Percentiles rank a stretch among this genome's conserved stretches.
These are phyloP conservation scores for Spodoptera picta DNA, from an alignment of 2,888 invertebrate species.

Conservation along the genomic window DNA sequence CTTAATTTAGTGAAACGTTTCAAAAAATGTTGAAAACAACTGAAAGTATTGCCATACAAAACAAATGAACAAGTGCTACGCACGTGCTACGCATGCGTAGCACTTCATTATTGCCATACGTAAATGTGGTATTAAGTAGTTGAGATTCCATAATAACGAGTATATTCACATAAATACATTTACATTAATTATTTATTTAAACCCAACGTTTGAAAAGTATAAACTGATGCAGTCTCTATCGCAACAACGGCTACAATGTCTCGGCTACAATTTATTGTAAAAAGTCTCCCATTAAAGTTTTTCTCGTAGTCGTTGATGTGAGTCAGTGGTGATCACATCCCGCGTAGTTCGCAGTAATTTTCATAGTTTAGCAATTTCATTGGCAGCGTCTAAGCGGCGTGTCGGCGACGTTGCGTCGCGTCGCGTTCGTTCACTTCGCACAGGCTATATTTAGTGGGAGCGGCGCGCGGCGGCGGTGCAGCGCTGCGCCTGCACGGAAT, in stretches of 20 bases:
- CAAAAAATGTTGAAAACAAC: background rate
- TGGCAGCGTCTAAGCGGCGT: constrained; percentile 53
- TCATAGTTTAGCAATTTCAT: constrained; percentile 57
- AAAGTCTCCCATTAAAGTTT: constrained; percentile 34
- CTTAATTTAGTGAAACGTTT: constrained; percentile 13
- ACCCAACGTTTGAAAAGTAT: background rate
- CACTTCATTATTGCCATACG: constrained; percentile 1
- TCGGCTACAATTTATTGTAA: constrained; percentile 21
- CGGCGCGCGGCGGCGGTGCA: constrained; percentile 59
- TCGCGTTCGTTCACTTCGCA: constrained; percentile 84
- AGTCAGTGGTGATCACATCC: constrained; percentile 27
- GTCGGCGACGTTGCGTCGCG: constrained; percentile 55
- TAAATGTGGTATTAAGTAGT: background rate
- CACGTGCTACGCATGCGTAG: constrained; percentile 38
- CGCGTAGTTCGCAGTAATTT: constrained; percentile 38
- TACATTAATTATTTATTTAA: no score
- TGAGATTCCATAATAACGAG: background rate
- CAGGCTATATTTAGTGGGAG: constrained; percentile 85
- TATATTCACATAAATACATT: no score
- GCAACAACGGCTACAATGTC: constrained; percentile 19
- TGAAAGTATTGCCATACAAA: background rate
- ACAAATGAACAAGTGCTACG: constrained; percentile 20
- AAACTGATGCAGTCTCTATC: constrained; percentile 2
- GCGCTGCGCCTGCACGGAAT: constrained; percentile 76
- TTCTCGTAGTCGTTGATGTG: constrained; percentile 22